Percentiles rank a stretch among this genome's conserved stretches.
Conservation (phyloP, 1,140 invertebrate species). For the Trypoxylus dichotomus region DNA sequence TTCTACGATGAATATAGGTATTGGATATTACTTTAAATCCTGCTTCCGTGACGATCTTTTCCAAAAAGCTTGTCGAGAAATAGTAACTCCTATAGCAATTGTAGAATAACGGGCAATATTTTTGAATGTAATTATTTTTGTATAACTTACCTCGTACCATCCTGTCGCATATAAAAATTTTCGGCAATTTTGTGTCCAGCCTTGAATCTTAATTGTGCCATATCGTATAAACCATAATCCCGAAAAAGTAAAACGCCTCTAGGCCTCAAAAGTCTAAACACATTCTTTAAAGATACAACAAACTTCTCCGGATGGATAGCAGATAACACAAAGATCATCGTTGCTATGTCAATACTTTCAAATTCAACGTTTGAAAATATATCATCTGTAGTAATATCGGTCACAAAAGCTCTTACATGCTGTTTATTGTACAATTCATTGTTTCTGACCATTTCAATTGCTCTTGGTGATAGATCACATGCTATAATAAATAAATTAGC, state of each 20-base stretch:
- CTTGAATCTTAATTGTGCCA: slow-evolving; percentile 94
- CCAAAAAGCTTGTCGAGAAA: slow-evolving; percentile 71
- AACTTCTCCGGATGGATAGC: slow-evolving; percentile 89
- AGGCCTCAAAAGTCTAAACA: slow-evolving; percentile 71
- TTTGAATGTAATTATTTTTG: neutral
- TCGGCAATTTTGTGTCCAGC: slow-evolving; percentile 90
- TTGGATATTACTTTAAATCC: slow-evolving; percentile 73
- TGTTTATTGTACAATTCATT: slow-evolving; percentile 65
- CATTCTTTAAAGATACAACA: slow-evolving; percentile 66
- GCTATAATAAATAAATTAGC: slow-evolving; percentile 78
- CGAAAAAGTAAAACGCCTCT: slow-evolving; percentile 87
- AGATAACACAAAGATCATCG: slow-evolving; percentile 96
- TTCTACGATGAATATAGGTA: slow-evolving; percentile 81
- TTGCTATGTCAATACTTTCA: slow-evolving; percentile 76
- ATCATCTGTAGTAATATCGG: slow-evolving; percentile 67
- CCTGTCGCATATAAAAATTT: slow-evolving; percentile 95
- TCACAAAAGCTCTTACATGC: slow-evolving; percentile 75
- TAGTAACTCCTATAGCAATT: slow-evolving; percentile 63
- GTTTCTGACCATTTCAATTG: slow-evolving; percentile 83
- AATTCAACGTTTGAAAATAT: slow-evolving; percentile 60
- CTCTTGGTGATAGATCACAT: slow-evolving; percentile 92
- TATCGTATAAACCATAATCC: slow-evolving; percentile 98
- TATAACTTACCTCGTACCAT: slow-evolving; percentile 83
- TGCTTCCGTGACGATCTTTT: slow-evolving; percentile 61
- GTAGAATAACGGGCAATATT: slow-evolving; percentile 22